Percentiles rank a stretch among this genome's conserved stretches.
phyloP scores from a whole-genome alignment of 2,113 vertebrate genomes.

The Oreotrochilus melanogaster region DNA sequence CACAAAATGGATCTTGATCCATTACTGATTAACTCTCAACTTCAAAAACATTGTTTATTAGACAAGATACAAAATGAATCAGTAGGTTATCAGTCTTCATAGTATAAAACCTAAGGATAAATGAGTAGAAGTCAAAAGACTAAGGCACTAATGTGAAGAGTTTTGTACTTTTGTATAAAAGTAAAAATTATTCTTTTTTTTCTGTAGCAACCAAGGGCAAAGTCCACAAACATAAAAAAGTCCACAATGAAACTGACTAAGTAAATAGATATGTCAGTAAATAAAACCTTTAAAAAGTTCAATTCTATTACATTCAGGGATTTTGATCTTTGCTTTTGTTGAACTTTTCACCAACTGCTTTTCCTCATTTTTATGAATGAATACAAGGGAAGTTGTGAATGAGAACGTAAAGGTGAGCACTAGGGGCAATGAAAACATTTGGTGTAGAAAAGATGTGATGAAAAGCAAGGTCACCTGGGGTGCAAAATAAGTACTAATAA shows the following conservation, averaged over 20 bases:
- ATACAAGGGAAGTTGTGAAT: background rate
- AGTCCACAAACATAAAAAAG: background rate
- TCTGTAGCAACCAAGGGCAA: background rate
- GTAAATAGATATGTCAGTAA: background rate
- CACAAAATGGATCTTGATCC: background rate
- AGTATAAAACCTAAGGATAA: background rate
- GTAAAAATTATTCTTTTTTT: background rate
- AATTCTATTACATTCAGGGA: background rate
- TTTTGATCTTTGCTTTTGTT: background rate
- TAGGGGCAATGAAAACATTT: background rate
- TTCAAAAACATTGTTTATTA: background rate
- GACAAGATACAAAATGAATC: background rate
- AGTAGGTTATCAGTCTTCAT: background rate
- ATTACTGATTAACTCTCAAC: background rate
- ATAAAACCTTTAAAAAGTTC: background rate
- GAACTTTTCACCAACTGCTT: background rate
- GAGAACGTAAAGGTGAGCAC: background rate
- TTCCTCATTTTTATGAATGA: background rate
- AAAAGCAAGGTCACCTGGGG: background rate
- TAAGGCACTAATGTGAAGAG: background rate
- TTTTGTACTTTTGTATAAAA: background rate
- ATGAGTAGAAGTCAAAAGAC: background rate
- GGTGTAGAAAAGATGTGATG: background rate
- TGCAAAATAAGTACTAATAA: background rate
- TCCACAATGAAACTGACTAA: rapidly evolving